Evolutionary conservation across 1,140 invertebrate species (phyloP).

Genomic region (Drosophila mauritiana): DNA sequence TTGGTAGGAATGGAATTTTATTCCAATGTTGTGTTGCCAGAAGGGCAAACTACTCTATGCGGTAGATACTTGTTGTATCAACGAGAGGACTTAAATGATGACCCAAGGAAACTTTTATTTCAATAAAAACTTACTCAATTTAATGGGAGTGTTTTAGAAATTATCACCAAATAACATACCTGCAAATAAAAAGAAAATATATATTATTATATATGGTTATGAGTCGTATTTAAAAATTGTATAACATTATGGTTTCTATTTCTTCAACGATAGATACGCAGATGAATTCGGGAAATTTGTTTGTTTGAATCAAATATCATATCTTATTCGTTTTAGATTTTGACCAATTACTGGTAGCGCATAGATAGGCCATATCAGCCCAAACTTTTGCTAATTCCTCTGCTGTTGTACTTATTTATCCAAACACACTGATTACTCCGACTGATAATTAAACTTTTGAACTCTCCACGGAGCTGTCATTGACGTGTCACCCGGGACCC

Average conservation of each 20-base stretch:
- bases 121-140: conserved; percentile 21
- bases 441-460: conserved; percentile 83
- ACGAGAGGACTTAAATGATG: background rate
- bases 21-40: conserved; percentile 5
- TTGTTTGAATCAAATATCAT: too few relatives aligned
- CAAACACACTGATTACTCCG: conserved; percentile 65
- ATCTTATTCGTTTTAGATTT: too few relatives aligned
- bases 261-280: too few relatives aligned
- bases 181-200: conserved; percentile 7
- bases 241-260: background rate
- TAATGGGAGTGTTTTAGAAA: background rate
- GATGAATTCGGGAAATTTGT: too few relatives aligned
- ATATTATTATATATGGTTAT: background rate
- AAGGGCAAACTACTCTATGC: background rate
- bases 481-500: conserved; percentile 67
- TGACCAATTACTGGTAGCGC: background rate
- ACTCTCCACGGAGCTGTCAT: conserved; percentile 67
- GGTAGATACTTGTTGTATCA: conserved; percentile 20
- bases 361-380: background rate
- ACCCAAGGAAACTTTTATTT: conserved; percentile 3
- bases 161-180: conserved; percentile 18
- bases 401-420: conserved; percentile 45
- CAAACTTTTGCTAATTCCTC: conserved; percentile 10
- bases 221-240: too few relatives aligned
- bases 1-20: conserved; percentile 21